Conservation (phyloP, 1,140 invertebrate genomes). For the Leptoteleia sp. region DNA sequence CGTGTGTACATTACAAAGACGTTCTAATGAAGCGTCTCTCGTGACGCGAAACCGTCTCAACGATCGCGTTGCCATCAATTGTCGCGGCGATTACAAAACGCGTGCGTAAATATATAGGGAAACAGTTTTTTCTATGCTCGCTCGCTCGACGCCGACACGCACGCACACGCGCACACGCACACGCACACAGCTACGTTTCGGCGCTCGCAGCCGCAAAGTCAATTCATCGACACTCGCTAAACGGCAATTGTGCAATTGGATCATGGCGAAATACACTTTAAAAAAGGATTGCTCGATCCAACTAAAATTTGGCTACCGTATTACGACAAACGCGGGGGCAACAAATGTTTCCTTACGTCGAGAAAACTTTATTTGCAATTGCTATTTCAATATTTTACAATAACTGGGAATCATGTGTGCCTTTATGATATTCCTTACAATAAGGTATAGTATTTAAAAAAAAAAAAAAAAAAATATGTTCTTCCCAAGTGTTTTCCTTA, state of each 20-base stretch:
- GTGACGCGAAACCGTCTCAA: conserved; percentile 54
- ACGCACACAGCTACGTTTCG: neutral
- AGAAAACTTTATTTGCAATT: too few relatives aligned
- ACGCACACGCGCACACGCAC: too few relatives aligned
- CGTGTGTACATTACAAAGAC: conserved; percentile 39
- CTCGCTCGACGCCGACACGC: neutral
- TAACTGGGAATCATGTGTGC: too few relatives aligned
- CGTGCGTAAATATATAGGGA: neutral
- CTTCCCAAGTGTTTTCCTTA: too few relatives aligned
- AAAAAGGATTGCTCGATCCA: too few relatives aligned
- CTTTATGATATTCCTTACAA: too few relatives aligned
- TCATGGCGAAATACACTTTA: conserved; percentile 1
- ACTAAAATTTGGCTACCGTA: too few relatives aligned
- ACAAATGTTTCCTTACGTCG: too few relatives aligned
- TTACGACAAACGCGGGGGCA: too few relatives aligned
- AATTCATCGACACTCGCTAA: conserved; percentile 16
- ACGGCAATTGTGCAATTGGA: conserved; percentile 17
- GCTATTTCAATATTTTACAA: too few relatives aligned
- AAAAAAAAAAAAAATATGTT: too few relatives aligned
- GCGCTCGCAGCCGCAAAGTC: neutral
- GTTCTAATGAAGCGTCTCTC: conserved; percentile 29
- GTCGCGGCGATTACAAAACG: conserved; percentile 40
- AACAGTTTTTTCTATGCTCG: conserved; percentile 15
- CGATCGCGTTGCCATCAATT: conserved; percentile 50
- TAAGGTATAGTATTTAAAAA: too few relatives aligned